phyloP scores from a whole-genome alignment of 2,888 invertebrate genomes.

The Aplocera efformata region DNA sequence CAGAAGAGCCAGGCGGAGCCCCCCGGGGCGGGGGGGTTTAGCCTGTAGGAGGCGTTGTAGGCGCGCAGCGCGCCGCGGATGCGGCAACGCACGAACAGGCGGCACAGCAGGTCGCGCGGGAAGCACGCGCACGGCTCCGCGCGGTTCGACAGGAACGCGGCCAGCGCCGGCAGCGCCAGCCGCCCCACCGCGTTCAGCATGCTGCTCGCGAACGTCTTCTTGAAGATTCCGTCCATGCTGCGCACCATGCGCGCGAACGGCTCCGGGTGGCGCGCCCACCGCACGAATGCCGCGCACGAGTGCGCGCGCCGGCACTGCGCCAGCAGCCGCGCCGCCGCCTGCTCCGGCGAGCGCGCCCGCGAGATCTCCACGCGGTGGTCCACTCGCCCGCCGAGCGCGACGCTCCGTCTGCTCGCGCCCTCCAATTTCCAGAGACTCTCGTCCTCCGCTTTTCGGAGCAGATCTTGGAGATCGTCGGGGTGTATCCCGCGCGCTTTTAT shows the following conservation, averaged over 20 bases:
- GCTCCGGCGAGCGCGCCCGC: background rate
- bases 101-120: slow-evolving; percentile 12
- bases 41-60: slow-evolving; percentile 5
- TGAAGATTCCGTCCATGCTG: slow-evolving; percentile 5
- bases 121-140: slow-evolving; percentile 15
- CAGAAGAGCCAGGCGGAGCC: slow-evolving; percentile 5
- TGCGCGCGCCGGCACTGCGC: slow-evolving; percentile 11
- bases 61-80: slow-evolving; percentile 14
- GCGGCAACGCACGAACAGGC: slow-evolving; percentile 15
- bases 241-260: background rate
- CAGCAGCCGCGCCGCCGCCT: slow-evolving; percentile 3
- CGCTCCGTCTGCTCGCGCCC: background rate
- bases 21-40: background rate
- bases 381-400: slow-evolving; percentile 1
- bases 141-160: background rate
- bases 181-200: slow-evolving; percentile 5
- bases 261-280: slow-evolving; percentile 1
- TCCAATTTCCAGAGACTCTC: too few species aligned
- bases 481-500: background rate
- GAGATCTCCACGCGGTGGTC: slow-evolving; percentile 2
- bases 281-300: slow-evolving; percentile 3
- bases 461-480: slow-evolving; percentile 8
- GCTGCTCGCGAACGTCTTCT: slow-evolving; percentile 1
- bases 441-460: slow-evolving; percentile 3
- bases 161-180: slow-evolving; percentile 8